Percentiles rank a stretch among this genome's conserved stretches.
These are phyloP conservation scores for Dissostichus mawsoni DNA, from an alignment of 2,113 vertebrate genomes.

Conservation along the genomic window DNA sequence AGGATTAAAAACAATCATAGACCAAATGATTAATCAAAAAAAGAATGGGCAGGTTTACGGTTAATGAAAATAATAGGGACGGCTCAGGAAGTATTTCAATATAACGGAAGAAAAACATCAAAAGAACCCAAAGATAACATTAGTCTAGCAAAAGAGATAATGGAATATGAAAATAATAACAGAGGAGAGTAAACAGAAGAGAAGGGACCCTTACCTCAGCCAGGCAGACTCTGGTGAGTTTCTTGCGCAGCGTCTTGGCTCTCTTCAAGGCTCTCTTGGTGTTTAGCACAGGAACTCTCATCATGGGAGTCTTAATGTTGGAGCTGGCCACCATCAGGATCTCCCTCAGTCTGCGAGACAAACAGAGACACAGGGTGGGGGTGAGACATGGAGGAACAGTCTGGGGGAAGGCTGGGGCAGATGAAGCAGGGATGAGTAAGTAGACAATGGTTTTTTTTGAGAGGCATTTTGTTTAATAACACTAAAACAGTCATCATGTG, in stretches of 20 bases:
- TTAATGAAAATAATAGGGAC: no score
- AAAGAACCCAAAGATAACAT: no score
- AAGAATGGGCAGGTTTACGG: no score
- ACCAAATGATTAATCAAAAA: no score
- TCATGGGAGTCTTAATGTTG: constrained; percentile 96
- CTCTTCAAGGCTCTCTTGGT: constrained; percentile 90
- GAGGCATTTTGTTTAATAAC: background rate
- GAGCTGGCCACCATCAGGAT: constrained; percentile 94
- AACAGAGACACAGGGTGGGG: background rate
- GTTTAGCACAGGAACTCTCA: constrained; percentile 92
- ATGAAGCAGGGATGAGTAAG: background rate
- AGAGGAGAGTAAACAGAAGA: background rate
- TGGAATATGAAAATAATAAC: background rate
- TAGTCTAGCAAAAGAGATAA: background rate
- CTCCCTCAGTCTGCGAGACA: constrained; percentile 89
- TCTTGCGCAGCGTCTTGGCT: constrained; percentile 89
- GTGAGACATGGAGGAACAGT: background rate
- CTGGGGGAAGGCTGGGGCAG: no score
- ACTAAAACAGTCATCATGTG: no score
- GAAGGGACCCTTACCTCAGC: constrained; percentile 86
- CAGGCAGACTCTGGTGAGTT: constrained; percentile 90
- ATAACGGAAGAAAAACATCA: no score
- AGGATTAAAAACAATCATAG: no score
- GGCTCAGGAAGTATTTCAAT: no score
- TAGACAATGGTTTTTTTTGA: no score